Conservation (phyloP, 2,797 vertebrate species). For the Cyclura pinguis region DNA sequence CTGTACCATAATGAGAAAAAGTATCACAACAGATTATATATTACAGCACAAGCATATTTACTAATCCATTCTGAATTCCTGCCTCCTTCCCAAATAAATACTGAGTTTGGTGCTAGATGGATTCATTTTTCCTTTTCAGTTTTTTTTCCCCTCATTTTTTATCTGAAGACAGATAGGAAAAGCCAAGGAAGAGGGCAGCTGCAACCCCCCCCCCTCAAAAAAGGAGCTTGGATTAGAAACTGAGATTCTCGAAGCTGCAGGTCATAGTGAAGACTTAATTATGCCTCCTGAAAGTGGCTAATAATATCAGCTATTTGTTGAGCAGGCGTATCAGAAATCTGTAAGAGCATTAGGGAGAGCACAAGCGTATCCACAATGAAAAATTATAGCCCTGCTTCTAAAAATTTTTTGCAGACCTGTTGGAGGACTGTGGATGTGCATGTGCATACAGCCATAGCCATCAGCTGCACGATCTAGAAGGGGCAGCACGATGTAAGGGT, state of each 20-base stretch:
- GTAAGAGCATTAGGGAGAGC: constrained; percentile 54
- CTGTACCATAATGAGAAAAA: constrained; percentile 67
- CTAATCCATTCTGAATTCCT: constrained; percentile 54
- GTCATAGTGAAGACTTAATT: constrained; percentile 68
- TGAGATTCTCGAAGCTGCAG: constrained; percentile 32
- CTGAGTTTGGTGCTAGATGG: not conserved
- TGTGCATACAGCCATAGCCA: no score
- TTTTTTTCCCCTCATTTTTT: constrained; percentile 45
- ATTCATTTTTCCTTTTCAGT: not conserved
- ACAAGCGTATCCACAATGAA: constrained; percentile 52
- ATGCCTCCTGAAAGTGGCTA: constrained; percentile 65
- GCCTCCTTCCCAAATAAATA: constrained; percentile 63
- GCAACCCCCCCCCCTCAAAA: constrained; percentile 43
- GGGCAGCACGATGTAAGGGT: not conserved
- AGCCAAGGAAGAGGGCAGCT: constrained; percentile 33
- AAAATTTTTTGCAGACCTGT: not conserved
- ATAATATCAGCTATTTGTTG: constrained; percentile 49
- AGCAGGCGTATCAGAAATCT: constrained; percentile 61
- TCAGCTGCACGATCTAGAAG: not conserved
- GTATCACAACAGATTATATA: constrained; percentile 58
- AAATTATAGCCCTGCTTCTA: not conserved
- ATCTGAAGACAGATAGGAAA: constrained; percentile 29
- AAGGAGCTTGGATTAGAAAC: constrained; percentile 60
- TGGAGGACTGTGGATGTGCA: not conserved
- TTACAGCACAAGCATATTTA: constrained; percentile 47